Base-by-base conservation (phyloP, 1,140 invertebrate genomes). In the Capitella teleta region DNA sequence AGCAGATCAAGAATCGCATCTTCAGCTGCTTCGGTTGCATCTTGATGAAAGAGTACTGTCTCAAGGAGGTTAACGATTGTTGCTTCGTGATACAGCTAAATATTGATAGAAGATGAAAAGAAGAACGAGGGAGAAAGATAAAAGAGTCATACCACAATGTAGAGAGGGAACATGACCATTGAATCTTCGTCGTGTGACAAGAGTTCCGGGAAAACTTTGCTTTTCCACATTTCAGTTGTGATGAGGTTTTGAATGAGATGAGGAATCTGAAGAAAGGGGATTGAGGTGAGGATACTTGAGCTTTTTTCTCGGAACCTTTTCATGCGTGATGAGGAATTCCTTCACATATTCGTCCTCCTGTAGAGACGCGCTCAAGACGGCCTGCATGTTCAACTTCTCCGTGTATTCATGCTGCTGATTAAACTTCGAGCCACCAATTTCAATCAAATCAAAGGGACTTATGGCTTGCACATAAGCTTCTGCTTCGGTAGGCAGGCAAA, bases 371-470 rank as follows among this genome's bases (percentile, higher is more conserved):
- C 62, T 70, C 3, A 68, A 30, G 1, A 71, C 61, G 24, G 71
- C 69, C 52, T 73, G 70, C 61, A 73, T 73, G 57, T 73, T 73
- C 28, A 73, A 46, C 52, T 72, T 72, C 49, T 73, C 70, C 1
- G 72, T 37, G 26, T 66, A 58, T 56, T 73, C 69, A 62, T 70
- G 69, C 49, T 73, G 71, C 45, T 60, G 58, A 10, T n/a, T 14
- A 23, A 51, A 57, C 53, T 48, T 59, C 34, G 28, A 28, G 34
- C 37, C 28, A 23, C 53, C 55, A 30, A 59, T 53, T 12, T 57
- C 55, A 53, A 51, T 49, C 24, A 59, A 21, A 26, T 51, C 49
- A 48, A 49, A 52, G 18, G 44, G 14, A 30, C 51, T 18, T 26
- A 59, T 28, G 6, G 57, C 25, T 41, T 57, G 44, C 4, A 55